phyloP scores from a whole-genome alignment of 2,113 vertebrate species.

The Clarias gariepinus region DNA sequence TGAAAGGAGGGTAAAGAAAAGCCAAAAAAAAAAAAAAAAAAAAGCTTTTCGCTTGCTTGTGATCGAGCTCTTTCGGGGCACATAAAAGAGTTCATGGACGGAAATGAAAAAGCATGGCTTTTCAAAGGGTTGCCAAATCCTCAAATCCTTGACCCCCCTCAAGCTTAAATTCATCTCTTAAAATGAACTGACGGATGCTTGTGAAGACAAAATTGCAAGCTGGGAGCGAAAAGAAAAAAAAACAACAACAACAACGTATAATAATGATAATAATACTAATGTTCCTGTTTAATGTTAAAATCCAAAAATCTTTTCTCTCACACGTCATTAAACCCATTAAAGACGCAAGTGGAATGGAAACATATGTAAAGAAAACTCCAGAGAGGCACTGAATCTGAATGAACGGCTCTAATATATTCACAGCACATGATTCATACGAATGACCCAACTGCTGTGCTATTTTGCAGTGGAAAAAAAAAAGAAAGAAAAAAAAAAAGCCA shows the following conservation, averaged over 20 bases:
- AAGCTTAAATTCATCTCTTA: slow-evolving; percentile 17
- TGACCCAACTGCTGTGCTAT: slow-evolving; percentile 66
- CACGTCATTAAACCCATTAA: slow-evolving; percentile 64
- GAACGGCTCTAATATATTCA: slow-evolving; percentile 60
- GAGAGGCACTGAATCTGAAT: slow-evolving; percentile 12
- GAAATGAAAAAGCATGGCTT: slow-evolving; percentile 63
- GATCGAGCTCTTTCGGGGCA: slow-evolving; percentile 71
- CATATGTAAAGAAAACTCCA: slow-evolving; percentile 38
- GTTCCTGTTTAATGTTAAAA: slow-evolving; percentile 50
- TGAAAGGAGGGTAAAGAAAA: slow-evolving; percentile 59
- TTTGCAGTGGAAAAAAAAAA: slow-evolving; percentile 48
- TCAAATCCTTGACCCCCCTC: slow-evolving; percentile 23
- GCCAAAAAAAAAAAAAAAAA: slow-evolving; percentile 47
- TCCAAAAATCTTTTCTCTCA: slow-evolving; percentile 43
- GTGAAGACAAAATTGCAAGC: background rate
- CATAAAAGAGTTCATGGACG: slow-evolving; percentile 75
- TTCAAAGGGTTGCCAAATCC: slow-evolving; percentile 46
- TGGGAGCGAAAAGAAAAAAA: background rate
- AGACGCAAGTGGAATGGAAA: slow-evolving; percentile 65
- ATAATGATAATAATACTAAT: background rate
- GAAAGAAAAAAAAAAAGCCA: slow-evolving; percentile 61
- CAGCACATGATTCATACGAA: slow-evolving; percentile 57
- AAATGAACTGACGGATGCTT: background rate
- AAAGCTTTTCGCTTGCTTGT: slow-evolving; percentile 68
- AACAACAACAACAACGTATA: background rate